Evolutionary conservation across 2,888 invertebrate species (phyloP), one percentile per base, ranked within the genome.

Genomic region (Cacoxenus indagator): DNA sequence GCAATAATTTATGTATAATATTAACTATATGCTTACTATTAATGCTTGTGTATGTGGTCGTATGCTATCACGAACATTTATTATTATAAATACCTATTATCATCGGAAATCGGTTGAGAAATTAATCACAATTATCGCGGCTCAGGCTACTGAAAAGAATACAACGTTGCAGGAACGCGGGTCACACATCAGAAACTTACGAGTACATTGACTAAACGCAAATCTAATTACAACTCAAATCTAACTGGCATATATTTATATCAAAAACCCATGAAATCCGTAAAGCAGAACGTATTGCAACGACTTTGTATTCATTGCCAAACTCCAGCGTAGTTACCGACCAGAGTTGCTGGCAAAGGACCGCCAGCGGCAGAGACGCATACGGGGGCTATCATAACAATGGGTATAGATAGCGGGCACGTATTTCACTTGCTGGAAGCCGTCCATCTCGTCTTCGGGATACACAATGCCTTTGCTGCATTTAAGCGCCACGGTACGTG

Each of bases 351-450:
- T 27, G 97, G 96, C 67, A 98, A 90, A 0, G 98, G 98, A 0
- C 98, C 98, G 8, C 98, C 98, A 9, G 97, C 98, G 0, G 97
- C 94, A 90, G 46, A 98, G 90, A 68, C 96, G 90, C 14, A 96
- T 97, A 14, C 97, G 96, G 74, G 94, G 95, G 77, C 93, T 92
- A 88, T 98, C 97, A 87, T 97, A 98, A 88, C 96, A 96, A 87
- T 98, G 98, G 1, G 98, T 97, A 89, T 98, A 98, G 83, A 98
- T 96, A 19, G 98, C 98, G 31, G 97, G 94, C 70, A 94, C 94
- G 88, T 97, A 96, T 88, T 95, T 95, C 68, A 94, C 92, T 80
- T 94, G 93, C 89, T 94, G 94, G 83, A 94, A 92, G 4, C 94
- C 94, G 76, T 96, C 95, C 73, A 94, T 92, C 76, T 93, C 95